These are phyloP conservation scores for Stomatorhinus ivindoensis DNA, from an alignment of 2,113 vertebrate genomes.

Conservation along the genomic window DNA sequence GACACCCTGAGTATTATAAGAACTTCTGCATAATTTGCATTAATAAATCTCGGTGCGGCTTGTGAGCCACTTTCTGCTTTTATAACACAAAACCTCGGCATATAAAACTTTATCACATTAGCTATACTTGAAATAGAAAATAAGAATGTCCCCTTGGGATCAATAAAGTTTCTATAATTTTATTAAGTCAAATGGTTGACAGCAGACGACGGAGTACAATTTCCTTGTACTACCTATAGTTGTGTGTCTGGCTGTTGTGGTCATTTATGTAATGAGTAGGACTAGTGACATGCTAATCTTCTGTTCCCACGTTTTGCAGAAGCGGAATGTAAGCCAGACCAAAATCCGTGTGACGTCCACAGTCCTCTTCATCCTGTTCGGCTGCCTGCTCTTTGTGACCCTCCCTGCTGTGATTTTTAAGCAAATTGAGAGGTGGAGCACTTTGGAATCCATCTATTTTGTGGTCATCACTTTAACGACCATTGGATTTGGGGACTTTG, in stretches of 20 bases:
- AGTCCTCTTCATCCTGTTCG: slow-evolving; percentile 91
- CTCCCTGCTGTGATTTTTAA: slow-evolving; percentile 92
- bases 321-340: slow-evolving; percentile 97
- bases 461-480: slow-evolving; percentile 97
- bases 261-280: background rate
- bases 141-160: background rate
- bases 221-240: background rate
- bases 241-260: background rate
- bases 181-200: background rate
- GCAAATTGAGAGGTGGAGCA: slow-evolving; percentile 94
- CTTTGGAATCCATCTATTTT: slow-evolving; percentile 94
- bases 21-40: background rate
- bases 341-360: slow-evolving; percentile 97
- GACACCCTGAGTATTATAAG: background rate
- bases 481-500: slow-evolving; percentile 96
- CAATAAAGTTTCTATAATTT: background rate
- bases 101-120: background rate
- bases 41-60: background rate
- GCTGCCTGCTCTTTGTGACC: slow-evolving; percentile 91
- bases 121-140: background rate
- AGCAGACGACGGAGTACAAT: background rate
- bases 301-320: slow-evolving; percentile 51
- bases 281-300: background rate
- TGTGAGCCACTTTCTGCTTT: background rate
- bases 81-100: background rate